Evolutionary conservation across 2,113 vertebrate species (phyloP).

Genomic region (Naja naja): DNA sequence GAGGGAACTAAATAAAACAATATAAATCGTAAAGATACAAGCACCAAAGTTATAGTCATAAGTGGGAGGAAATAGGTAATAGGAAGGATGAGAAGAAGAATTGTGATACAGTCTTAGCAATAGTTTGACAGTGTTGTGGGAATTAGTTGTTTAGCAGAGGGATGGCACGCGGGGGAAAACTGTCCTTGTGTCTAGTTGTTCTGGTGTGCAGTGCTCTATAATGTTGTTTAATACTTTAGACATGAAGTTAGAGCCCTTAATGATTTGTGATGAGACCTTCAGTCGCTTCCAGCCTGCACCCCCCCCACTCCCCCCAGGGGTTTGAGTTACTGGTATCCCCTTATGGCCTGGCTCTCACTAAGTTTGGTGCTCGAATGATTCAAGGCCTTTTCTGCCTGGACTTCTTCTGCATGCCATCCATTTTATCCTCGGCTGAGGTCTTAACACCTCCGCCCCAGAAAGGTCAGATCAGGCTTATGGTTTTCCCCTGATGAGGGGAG

Average conservation of each 20-base stretch:
- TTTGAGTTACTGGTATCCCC: background rate
- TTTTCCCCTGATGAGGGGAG: slow-evolving; percentile 35
- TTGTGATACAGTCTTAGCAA: too few species aligned
- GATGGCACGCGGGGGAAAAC: too few species aligned
- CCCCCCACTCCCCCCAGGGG: background rate
- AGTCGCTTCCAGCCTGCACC: background rate
- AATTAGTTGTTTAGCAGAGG: too few species aligned
- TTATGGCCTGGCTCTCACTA: background rate
- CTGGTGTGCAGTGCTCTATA: too few species aligned
- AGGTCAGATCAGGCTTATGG: slow-evolving; percentile 49
- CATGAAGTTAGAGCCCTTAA: slow-evolving; percentile 8
- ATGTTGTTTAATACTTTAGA: background rate
- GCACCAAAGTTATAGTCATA: too few species aligned
- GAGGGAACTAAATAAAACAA: too few species aligned
- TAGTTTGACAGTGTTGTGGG: too few species aligned
- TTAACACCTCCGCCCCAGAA: slow-evolving; percentile 39
- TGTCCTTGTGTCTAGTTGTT: too few species aligned
- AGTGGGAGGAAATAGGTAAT: too few species aligned
- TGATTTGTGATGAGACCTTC: slow-evolving; percentile 6
- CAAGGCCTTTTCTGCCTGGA: slow-evolving; percentile 29
- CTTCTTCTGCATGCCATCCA: slow-evolving; percentile 34
- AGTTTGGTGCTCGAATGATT: slow-evolving; percentile 22
- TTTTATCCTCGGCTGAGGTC: slow-evolving; percentile 29
- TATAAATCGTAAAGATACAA: too few species aligned
- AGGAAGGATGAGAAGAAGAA: too few species aligned